phyloP scores from a whole-genome alignment of 2,888 invertebrate species.

The Polylopha cassiicola region DNA sequence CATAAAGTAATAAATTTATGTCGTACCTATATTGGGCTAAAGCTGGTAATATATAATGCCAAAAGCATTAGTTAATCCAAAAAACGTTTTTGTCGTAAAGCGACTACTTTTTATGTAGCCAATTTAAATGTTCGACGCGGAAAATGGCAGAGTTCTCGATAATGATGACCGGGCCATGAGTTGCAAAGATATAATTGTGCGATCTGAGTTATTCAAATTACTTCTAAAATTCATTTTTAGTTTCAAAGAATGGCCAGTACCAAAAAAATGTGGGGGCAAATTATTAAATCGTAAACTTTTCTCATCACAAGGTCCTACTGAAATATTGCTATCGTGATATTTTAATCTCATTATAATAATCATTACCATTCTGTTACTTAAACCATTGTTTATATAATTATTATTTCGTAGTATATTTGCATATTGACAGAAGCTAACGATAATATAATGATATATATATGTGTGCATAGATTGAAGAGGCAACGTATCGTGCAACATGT shows the following conservation, averaged over 20 bases:
- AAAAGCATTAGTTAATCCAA: too few species aligned
- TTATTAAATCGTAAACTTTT: constrained; percentile 48
- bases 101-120: too few species aligned
- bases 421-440: too few species aligned
- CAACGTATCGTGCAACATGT: too few species aligned
- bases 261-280: constrained; percentile 42
- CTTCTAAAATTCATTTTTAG: constrained; percentile 22
- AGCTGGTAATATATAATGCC: too few species aligned
- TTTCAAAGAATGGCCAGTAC: constrained; percentile 22
- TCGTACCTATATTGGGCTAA: too few species aligned
- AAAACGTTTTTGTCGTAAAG: too few species aligned
- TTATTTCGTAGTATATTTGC: too few species aligned
- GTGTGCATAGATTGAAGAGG: too few species aligned
- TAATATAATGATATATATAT: too few species aligned
- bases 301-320: constrained; percentile 40
- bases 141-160: constrained; percentile 7
- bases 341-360: constrained; percentile 30
- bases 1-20: too few species aligned
- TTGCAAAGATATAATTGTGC: constrained; percentile 21
- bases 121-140: too few species aligned
- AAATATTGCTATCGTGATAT: constrained; percentile 37
- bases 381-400: constrained; percentile 22
- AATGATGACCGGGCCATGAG: constrained; percentile 19
- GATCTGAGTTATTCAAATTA: constrained; percentile 22
- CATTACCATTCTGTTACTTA: constrained; percentile 24